Conservation (phyloP, 2,797 vertebrate species). For the Anomalospiza imberbis region DNA sequence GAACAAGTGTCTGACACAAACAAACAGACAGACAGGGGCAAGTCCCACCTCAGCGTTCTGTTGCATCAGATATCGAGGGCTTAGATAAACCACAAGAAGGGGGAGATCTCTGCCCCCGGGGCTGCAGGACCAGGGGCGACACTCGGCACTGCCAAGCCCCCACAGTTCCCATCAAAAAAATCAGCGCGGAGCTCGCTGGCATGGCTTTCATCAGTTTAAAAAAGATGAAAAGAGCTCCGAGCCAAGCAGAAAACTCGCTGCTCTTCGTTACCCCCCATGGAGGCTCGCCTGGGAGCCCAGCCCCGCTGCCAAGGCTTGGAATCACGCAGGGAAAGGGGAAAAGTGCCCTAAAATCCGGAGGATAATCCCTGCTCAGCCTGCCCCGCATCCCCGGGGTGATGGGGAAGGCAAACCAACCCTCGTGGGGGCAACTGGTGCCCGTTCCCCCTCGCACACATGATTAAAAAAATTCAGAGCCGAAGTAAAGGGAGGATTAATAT, state of each 20-base stretch:
- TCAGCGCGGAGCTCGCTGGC: conserved; percentile 20
- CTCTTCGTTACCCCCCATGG: conserved; percentile 63
- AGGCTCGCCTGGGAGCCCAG: background rate
- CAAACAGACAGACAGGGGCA: conserved; percentile 60
- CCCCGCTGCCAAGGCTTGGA: background rate
- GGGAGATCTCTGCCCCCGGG: conserved; percentile 61
- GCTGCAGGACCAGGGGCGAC: conserved; percentile 45
- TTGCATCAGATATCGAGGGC: conserved; percentile 44
- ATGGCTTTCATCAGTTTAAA: conserved; percentile 45
- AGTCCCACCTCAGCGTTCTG: conserved; percentile 52
- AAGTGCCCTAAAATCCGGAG: background rate
- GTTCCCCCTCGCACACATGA: rapidly evolving
- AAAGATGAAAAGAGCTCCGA: conserved; percentile 62
- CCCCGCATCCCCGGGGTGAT: rapidly evolving
- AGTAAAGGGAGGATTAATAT: background rate
- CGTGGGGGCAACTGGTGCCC: rapidly evolving
- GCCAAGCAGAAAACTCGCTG: conserved; percentile 4
- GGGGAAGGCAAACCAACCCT: background rate
- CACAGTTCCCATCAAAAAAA: conserved; percentile 65
- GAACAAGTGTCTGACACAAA: conserved; percentile 60
- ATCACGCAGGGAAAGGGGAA: rapidly evolving
- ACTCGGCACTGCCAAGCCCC: conserved; percentile 57
- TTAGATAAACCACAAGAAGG: conserved; percentile 58
- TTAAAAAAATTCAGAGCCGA: background rate
- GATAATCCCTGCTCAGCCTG: rapidly evolving